Evolutionary conservation across 2,888 invertebrate species (phyloP), one percentile per base, ranked within the genome.

Genomic region (Hipparchia sbordonii): DNA sequence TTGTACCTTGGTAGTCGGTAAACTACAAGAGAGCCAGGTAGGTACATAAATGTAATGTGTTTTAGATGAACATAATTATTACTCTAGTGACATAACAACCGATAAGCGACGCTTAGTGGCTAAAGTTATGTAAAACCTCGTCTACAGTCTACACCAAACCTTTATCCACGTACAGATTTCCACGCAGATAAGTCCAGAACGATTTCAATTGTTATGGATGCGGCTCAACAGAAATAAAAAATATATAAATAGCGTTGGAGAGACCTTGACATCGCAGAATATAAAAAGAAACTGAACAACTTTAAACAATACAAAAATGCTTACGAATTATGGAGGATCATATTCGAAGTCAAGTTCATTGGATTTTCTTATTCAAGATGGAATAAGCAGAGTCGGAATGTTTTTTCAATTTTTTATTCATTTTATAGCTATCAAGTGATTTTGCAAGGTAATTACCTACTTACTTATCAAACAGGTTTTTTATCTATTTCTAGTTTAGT

Each of bases 291-390:
- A 60, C 60, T 33, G 13, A n/a, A 62, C 48, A 6, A 9, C 10
- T 61, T 23, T 57, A 23, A 13, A 57, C 57, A 23, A 57, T 23
- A 57, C 56, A 23, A 23, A 57, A 57, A 57, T 8, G 57, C 23
- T 57, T 57, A 57, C 7, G 2, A 54, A 51, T 39, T n/a, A 67
- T 10, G 45, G 33, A 39, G 39, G 56, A 46, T 67, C 56, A 45
- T 67, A 45, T 56, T 33, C 67, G 10, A 67, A 46, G 67, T 67
- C 67, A 67, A 66, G 52, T 56, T 66, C 54, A 51, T 45, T 54
- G 54, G 12, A 66, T 54, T 9, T 66, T 54, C 63, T 51, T 48
- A 9, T 13, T 5, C 63, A 63, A 63, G 63, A 48, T 48, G 63
- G 4, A 13, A 63, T 63, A 3, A 63, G 9, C 48, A 23, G 48